Evolutionary conservation across 2,888 invertebrate genomes (phyloP).

Genomic region (Notocelia uddmanniana): DNA sequence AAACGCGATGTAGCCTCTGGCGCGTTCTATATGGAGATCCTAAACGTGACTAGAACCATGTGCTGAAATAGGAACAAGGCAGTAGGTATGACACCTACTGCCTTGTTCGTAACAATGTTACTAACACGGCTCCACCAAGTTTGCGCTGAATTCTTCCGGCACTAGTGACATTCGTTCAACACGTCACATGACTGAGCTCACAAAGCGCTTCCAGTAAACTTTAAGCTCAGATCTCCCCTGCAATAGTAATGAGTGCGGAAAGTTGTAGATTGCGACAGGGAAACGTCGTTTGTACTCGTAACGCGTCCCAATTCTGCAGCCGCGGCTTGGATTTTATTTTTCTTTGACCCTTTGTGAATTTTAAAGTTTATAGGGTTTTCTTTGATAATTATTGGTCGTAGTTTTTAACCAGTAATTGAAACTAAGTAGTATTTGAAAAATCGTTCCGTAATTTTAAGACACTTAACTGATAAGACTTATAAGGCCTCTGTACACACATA

Average conservation of each 20-base stretch:
- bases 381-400: no score
- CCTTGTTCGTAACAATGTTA: not conserved
- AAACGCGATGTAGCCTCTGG: no score
- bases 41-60: no score
- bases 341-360: slow-evolving; percentile 37
- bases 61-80: no score
- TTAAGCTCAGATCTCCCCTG: slow-evolving; percentile 27
- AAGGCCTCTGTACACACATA: no score
- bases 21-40: no score
- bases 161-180: not conserved
- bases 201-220: slow-evolving; percentile 31
- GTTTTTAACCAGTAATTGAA: no score
- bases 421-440: no score
- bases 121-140: not conserved
- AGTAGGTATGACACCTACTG: no score
- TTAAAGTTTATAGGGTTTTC: slow-evolving; percentile 3
- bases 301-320: slow-evolving; percentile 32
- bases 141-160: not conserved
- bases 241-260: slow-evolving; percentile 47
- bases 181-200: slow-evolving; percentile 16
- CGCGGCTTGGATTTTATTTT: slow-evolving; percentile 22
- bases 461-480: no score
- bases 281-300: slow-evolving; percentile 40
- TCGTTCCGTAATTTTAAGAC: no score
- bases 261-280: slow-evolving; percentile 46